These are phyloP conservation scores for Leptobrachium leishanense DNA, from an alignment of 2,113 vertebrate genomes.

Conservation along the genomic window DNA sequence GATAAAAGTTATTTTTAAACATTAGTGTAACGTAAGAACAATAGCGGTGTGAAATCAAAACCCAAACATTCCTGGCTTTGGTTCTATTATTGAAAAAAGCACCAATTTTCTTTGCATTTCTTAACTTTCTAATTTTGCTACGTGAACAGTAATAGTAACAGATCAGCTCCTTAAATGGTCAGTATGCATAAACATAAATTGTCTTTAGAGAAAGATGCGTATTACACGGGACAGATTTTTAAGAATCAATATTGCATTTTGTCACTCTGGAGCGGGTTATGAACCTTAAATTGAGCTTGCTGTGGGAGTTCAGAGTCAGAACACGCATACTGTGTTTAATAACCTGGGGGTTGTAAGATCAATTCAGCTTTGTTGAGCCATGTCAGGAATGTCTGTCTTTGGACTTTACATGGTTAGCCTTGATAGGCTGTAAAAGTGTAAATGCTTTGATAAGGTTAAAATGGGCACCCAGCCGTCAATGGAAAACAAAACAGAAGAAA, in stretches of 20 bases:
- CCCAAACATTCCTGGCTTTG: too few relatives aligned
- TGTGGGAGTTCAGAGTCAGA: slow-evolving; percentile 19
- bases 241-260: slow-evolving; percentile 38
- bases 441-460: slow-evolving; percentile 73
- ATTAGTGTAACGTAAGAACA: too few relatives aligned
- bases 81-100: too few relatives aligned
- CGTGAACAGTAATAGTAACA: too few relatives aligned
- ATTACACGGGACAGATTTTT: not conserved
- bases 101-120: too few relatives aligned
- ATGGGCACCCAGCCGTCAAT: slow-evolving; percentile 55
- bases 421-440: slow-evolving; percentile 67
- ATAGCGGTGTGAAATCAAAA: too few relatives aligned
- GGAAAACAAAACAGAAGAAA: slow-evolving; percentile 61
- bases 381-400: slow-evolving; percentile 60
- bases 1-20: too few relatives aligned
- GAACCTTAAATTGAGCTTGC: slow-evolving; percentile 55
- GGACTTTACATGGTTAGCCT: slow-evolving; percentile 64
- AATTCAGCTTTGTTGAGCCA: slow-evolving; percentile 62
- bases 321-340: slow-evolving; percentile 24
- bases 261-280: slow-evolving; percentile 49
- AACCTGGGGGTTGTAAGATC: slow-evolving; percentile 61
- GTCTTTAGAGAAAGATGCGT: slow-evolving; percentile 7
- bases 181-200: not conserved
- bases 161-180: not conserved
- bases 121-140: too few relatives aligned